Base-by-base conservation (phyloP, 2,888 invertebrate genomes). In the Autographa gamma region DNA sequence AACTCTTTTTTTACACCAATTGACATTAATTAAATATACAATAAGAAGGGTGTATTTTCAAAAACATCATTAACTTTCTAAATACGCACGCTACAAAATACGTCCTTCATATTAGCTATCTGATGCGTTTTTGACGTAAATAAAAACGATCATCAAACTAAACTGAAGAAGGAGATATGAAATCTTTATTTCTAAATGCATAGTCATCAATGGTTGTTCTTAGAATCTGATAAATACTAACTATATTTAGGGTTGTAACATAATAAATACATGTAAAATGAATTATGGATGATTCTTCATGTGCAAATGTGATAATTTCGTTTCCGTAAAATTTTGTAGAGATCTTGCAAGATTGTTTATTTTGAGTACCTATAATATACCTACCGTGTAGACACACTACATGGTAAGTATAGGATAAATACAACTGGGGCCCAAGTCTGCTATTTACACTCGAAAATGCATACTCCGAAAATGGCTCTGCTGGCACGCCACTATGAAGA, bases 121-220 rank as follows among this genome's bases (percentile, higher is more conserved):
- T 43, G 4, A 11, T 18, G 11, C 54, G 18, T 9, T 9, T 18
- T 18, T 18, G 11, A 19, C 54, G 19, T 9, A 19, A 54, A 58
- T 18, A 54, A 54, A 58, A 32, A 19, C 9, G 14, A 56, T 16
- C 43, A 32, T 61, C 76, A 56, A 54, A 66, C 60, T 64, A 77
- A 67, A 62, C 60, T n/a, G 56, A 73, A 66, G 63, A 73, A n/a
- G 64, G 64, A 66, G 48, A 63, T 63, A 69, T 54, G 60, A 71
- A 71, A 74, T 81, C 63, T 81, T 66, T 69, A 71, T 71, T 69
- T 69, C 66, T 61, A 79, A 69, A 60, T 79, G 71, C 79, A 71
- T 63, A 69, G 56, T 79, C 74, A 80, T 77, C 62, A 69, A 70
- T 68, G 59, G 61, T 25, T 66, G 48, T 79, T 79, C 74, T 71